phyloP scores from a whole-genome alignment of 1,140 invertebrate genomes.

The Aphaenogaster floridana region DNA sequence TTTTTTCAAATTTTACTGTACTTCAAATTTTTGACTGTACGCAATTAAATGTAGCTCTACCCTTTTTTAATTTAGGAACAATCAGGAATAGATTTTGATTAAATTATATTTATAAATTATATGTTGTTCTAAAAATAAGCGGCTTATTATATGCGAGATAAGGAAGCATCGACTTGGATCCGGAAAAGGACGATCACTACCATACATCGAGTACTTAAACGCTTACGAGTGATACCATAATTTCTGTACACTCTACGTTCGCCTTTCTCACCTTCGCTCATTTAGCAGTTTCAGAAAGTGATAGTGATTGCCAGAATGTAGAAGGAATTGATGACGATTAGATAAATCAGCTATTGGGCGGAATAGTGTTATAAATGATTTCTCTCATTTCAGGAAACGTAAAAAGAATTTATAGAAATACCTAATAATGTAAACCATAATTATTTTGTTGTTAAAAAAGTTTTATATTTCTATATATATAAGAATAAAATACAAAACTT shows the following conservation, averaged over 20 bases:
- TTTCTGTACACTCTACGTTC: background rate
- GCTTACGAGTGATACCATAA: slow-evolving; percentile 6
- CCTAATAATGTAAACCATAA: background rate
- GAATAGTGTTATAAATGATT: slow-evolving; percentile 1
- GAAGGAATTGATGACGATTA: background rate
- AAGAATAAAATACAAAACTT: background rate
- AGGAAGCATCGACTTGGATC: background rate
- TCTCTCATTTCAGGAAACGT: background rate
- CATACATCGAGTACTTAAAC: slow-evolving; percentile 51
- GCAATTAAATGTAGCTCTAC: background rate
- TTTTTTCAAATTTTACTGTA: background rate
- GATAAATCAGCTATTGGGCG: background rate
- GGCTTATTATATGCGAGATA: background rate
- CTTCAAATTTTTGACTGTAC: background rate
- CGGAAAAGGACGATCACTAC: background rate
- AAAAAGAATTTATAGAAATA: background rate
- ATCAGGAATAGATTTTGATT: background rate
- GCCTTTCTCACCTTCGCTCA: background rate
- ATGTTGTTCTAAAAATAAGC: background rate
- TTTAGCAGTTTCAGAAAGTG: background rate
- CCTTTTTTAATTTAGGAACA: background rate
- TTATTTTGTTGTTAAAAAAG: background rate
- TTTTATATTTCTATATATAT: background rate
- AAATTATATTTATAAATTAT: background rate
- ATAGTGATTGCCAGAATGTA: background rate